Conservation (phyloP, 2,888 invertebrate genomes). For the Phyto melanocephala region DNA sequence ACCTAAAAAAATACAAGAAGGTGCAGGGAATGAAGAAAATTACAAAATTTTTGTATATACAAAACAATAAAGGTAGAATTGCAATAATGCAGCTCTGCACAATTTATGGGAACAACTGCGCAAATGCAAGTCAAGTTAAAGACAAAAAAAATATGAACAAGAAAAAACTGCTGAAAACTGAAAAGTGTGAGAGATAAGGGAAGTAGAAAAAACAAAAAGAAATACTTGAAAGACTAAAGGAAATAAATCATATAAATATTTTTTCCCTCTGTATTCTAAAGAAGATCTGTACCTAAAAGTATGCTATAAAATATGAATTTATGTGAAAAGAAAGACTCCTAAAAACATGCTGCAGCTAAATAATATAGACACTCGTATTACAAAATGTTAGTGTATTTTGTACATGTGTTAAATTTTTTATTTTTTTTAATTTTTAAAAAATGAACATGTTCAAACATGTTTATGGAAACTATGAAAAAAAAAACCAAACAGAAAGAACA, state of each 20-base stretch:
- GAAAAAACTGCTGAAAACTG: not conserved
- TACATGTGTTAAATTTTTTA: slow-evolving; percentile 41
- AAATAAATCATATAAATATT: slow-evolving; percentile 38
- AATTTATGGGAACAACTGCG: slow-evolving; percentile 49
- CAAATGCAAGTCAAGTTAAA: slow-evolving; percentile 58
- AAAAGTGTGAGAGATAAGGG: slow-evolving; percentile 29
- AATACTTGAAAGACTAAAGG: slow-evolving; percentile 24
- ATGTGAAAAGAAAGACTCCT: slow-evolving; percentile 2
- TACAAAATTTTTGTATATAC: slow-evolving; percentile 12
- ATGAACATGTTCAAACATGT: slow-evolving; percentile 29
- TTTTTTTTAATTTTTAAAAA: not conserved
- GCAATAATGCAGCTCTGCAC: slow-evolving; percentile 60
- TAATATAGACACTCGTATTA: slow-evolving; percentile 17
- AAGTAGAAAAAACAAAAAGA: slow-evolving; percentile 10
- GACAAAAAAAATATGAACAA: slow-evolving; percentile 3
- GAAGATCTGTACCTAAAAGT: slow-evolving; percentile 7
- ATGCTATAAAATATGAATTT: slow-evolving; percentile 17
- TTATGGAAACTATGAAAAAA: not conserved
- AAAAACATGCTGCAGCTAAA: slow-evolving; percentile 55
- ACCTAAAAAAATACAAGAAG: not conserved
- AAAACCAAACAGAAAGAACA: not conserved
- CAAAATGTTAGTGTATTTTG: slow-evolving; percentile 3
- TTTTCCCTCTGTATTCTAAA: not conserved
- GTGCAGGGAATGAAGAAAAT: not conserved
- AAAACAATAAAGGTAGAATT: slow-evolving; percentile 56